Base-by-base conservation (phyloP, 2,888 invertebrate species). In the Shargacucullia verbasci region DNA sequence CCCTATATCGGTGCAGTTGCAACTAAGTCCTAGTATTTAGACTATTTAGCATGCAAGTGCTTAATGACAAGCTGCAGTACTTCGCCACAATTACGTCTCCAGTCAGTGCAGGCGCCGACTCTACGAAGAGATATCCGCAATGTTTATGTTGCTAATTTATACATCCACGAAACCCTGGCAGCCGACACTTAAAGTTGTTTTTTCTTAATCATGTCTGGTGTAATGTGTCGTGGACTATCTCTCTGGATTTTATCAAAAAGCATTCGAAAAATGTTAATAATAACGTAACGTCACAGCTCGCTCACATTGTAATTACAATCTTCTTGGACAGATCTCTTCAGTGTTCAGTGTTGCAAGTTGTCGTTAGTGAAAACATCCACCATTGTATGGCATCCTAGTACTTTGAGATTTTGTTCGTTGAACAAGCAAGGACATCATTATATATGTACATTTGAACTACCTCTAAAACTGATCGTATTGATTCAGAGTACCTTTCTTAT, bases 11-110 rank as follows among this genome's bases (percentile, higher is more conserved):
- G 14, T 10, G 10, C 12, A n/a, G 43, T 7, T 35, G 27, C 37
- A 27, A 12, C 11, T 10, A 38, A 35, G n/a, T 10, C 20, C 45
- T 45, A 40, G 40, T 40, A 41, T 48, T 59, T 27, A 37, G 38
- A 25, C 52, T 61, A 47, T 48, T 67, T 39, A 48, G 40, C 56
- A 67, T 66, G 61, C 68, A 27, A 38, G 38, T 46, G 47, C 13
- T 48, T 66, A 39, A 61, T 60, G 48, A 61, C 67, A 67, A 61
- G 68, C 52, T 56, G 56, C 34, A 39, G 34, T 38, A 33, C 41
- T 37, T 9, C 35, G n/a, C 54, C 25, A 40, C 40, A 38, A 39
- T 49, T 38, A 61, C 50, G 61, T 35, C 47, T 29, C 8, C 35
- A 58, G 43, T 33, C 31, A 35, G 40, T 34, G 41, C 44, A 8